Percentiles rank a stretch among this genome's conserved stretches.
These are phyloP conservation scores for Telenomus remus DNA, from an alignment of 1,140 invertebrate species.

Conservation along the genomic window DNA sequence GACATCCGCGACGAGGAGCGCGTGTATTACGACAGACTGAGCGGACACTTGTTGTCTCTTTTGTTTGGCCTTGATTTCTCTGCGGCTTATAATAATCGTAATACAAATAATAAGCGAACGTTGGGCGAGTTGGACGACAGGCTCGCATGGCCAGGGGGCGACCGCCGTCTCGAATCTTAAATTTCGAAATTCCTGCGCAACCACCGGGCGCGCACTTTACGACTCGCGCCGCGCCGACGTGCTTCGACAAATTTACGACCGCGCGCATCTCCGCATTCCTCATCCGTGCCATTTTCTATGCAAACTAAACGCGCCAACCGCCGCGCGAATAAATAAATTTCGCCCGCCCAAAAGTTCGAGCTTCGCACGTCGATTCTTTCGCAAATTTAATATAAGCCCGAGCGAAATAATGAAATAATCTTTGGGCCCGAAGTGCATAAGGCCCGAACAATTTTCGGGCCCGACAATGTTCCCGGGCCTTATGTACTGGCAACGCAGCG, in stretches of 20 bases:
- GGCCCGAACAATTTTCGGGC: too few species aligned
- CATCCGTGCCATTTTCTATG: slow-evolving; percentile 57
- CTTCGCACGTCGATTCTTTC: too few species aligned
- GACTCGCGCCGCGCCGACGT: slow-evolving; percentile 63
- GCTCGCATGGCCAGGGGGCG: slow-evolving; percentile 56
- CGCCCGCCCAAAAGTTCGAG: slow-evolving; percentile 22
- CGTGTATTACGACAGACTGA: slow-evolving; percentile 43
- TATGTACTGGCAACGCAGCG: too few species aligned
- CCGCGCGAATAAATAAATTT: slow-evolving; percentile 35
- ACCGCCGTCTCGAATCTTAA: slow-evolving; percentile 65
- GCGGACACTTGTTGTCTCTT: too few species aligned
- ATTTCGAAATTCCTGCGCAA: slow-evolving; percentile 63
- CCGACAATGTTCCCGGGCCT: too few species aligned
- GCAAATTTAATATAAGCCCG: too few species aligned
- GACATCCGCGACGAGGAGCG: slow-evolving; percentile 28
- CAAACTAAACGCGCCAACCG: slow-evolving; percentile 31
- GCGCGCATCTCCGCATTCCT: slow-evolving; percentile 57
- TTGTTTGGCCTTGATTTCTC: slow-evolving; percentile 25
- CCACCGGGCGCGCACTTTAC: slow-evolving; percentile 55
- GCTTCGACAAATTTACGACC: slow-evolving; percentile 65
- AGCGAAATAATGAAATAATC: too few species aligned
- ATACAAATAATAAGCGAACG: slow-evolving; percentile 60
- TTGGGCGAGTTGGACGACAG: slow-evolving; percentile 52
- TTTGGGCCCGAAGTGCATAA: too few species aligned
- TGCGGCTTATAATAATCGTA: slow-evolving; percentile 57